Evolutionary conservation across 2,888 invertebrate genomes (phyloP).

Genomic region (Perithous albicinctus): DNA sequence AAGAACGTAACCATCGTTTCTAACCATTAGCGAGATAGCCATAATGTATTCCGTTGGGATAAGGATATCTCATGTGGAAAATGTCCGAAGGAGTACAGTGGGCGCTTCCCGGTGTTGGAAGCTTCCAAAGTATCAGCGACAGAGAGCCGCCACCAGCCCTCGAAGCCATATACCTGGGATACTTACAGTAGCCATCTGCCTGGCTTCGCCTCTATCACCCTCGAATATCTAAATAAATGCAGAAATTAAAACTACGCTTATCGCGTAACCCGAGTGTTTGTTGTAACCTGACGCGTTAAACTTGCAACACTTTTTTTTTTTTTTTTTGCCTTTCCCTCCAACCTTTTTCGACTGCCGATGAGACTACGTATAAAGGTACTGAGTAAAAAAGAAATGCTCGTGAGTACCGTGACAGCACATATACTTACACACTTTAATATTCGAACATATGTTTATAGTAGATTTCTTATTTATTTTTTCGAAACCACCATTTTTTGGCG

Average conservation of each 20-base stretch:
- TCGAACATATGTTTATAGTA: too few relatives aligned
- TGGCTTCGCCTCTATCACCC: constrained; percentile 46
- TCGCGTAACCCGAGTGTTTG: constrained; percentile 54
- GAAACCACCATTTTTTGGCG: too few relatives aligned
- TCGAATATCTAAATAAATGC: constrained; percentile 71
- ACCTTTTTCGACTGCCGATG: background rate
- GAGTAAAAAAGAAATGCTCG: background rate
- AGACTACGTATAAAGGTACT: background rate
- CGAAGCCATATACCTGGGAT: constrained; percentile 23
- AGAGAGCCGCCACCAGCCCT: constrained; percentile 36
- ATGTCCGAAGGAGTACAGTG: constrained; percentile 67
- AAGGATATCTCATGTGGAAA: constrained; percentile 72
- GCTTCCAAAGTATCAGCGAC: constrained; percentile 44
- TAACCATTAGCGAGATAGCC: constrained; percentile 73
- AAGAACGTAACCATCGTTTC: constrained; percentile 44
- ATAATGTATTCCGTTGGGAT: constrained; percentile 75
- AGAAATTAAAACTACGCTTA: constrained; percentile 72
- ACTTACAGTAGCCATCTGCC: constrained; percentile 54
- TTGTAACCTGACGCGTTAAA: constrained; percentile 3
- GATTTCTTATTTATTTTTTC: too few relatives aligned
- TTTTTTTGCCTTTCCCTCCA: background rate
- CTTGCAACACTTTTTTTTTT: background rate
- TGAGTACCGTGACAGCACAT: background rate
- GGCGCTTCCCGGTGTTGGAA: constrained; percentile 57
- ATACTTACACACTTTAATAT: background rate